phyloP scores from a whole-genome alignment of 2,797 vertebrate genomes.

The Phrynocephalus forsythii region DNA sequence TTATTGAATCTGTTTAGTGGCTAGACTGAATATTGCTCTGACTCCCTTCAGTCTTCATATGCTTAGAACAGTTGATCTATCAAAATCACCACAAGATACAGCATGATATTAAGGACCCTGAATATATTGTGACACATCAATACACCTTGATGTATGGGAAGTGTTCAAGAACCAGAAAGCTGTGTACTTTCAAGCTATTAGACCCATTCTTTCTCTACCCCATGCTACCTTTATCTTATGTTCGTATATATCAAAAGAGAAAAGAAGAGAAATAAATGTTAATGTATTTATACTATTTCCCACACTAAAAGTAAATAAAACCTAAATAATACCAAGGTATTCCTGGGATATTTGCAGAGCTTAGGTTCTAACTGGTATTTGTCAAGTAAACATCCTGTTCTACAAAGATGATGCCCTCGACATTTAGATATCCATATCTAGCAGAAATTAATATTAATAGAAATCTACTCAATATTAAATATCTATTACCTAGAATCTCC shows the following conservation, averaged over 20 bases:
- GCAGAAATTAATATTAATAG: neutral
- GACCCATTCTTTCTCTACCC: neutral
- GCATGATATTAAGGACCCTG: neutral
- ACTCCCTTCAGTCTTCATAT: neutral
- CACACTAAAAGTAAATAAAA: neutral
- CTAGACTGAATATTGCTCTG: neutral
- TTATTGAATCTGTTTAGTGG: neutral
- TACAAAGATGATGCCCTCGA: neutral
- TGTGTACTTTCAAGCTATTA: neutral
- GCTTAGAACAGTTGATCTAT: neutral
- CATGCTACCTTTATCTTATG: neutral
- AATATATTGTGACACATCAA: slow-evolving; percentile 5
- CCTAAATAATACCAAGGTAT: neutral
- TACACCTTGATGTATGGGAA: neutral
- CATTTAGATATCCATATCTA: neutral
- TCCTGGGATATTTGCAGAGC: neutral
- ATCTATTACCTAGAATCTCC: neutral
- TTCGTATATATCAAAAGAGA: no score
- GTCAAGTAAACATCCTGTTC: neutral
- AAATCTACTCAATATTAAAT: no score
- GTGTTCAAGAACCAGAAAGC: neutral
- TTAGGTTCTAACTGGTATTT: neutral
- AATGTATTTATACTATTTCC: neutral
- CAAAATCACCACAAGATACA: neutral
- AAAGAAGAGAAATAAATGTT: neutral